phyloP scores from a whole-genome alignment of 2,113 vertebrate genomes.

The Anolis carolinensis region DNA sequence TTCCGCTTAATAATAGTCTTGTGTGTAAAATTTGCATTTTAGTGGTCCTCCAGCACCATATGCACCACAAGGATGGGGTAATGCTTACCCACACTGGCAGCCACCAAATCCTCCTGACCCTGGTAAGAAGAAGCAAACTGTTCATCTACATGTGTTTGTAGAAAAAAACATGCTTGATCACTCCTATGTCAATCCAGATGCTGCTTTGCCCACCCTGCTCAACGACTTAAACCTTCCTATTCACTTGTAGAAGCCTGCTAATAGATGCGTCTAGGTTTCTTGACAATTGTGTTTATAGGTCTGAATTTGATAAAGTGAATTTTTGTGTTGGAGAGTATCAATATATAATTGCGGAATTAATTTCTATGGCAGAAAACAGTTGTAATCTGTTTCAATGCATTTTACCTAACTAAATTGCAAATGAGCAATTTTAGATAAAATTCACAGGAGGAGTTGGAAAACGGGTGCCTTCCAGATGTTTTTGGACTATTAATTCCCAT shows the following conservation, averaged over 20 bases:
- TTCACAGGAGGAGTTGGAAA: background rate
- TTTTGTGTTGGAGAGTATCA: background rate
- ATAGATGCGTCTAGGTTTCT: background rate
- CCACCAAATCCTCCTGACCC: slow-evolving; percentile 94
- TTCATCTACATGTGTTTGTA: background rate
- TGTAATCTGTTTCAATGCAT: background rate
- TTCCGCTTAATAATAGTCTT: background rate
- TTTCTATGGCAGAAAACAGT: background rate
- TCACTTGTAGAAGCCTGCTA: background rate
- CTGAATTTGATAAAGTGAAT: background rate
- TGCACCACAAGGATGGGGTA: slow-evolving; percentile 97
- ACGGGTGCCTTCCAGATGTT: background rate
- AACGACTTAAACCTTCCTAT: background rate
- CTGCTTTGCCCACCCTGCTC: background rate
- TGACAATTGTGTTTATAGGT: background rate
- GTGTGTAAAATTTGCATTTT: slow-evolving; percentile 13
- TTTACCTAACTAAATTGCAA: background rate
- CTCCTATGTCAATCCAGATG: background rate
- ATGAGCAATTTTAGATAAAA: background rate
- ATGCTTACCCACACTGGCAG: slow-evolving; percentile 97
- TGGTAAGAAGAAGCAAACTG: slow-evolving; percentile 75
- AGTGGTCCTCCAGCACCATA: slow-evolving; percentile 96
- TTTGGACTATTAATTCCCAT: background rate
- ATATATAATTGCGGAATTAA: background rate
- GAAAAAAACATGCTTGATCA: background rate